Base-by-base conservation (phyloP, 2,888 invertebrate genomes). In the Melitaea athalia region DNA sequence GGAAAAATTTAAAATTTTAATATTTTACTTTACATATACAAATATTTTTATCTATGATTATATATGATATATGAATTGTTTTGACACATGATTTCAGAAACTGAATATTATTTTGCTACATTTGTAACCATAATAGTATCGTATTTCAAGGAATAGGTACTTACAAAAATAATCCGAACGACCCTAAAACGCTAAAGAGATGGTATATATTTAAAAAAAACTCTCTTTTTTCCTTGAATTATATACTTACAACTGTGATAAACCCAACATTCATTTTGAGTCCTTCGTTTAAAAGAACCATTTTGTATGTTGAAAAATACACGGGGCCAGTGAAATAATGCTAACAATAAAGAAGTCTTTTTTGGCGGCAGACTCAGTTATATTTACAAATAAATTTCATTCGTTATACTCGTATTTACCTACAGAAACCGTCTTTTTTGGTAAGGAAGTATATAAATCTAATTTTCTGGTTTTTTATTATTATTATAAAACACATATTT, bases 281-380 rank as follows among this genome's bases (percentile, higher is more conserved):
- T 57, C 38, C 11, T 57, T 38, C 57, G 38, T 15, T 57, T 57
- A 57, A 42, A 38, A 57, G 42, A 15, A 57, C 57, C 57, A 57
- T 57, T 57, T 57, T 42, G 57, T 57, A 42, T 57, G 57, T 42
- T 57, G 57, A 57, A 57, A 57, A 57, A 57, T 57, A 57, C 52
- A 15, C 57, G 57, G 15, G 57, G 38, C 57, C 38, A 57, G 57
- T 57, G 57, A 57, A 57, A 57, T 57, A 57, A 38, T 57, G 42
- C 57, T 15, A 57, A 57, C 57, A 57, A 57, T 57, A 38, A 57
- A 42, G 57, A 33, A 55, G 57, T 38, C 57, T 42, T 57, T 57
- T 57, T 55, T 33, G 14, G 53, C 33, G 57, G 8, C 45, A 57
- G 57, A 15, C 42, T n/a, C 15, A 42, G 57, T 57, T 42, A 15